Evolutionary conservation across 2,797 vertebrate species (phyloP), one percentile per base, ranked within the genome.

Genomic region (Vireo griseus): DNA sequence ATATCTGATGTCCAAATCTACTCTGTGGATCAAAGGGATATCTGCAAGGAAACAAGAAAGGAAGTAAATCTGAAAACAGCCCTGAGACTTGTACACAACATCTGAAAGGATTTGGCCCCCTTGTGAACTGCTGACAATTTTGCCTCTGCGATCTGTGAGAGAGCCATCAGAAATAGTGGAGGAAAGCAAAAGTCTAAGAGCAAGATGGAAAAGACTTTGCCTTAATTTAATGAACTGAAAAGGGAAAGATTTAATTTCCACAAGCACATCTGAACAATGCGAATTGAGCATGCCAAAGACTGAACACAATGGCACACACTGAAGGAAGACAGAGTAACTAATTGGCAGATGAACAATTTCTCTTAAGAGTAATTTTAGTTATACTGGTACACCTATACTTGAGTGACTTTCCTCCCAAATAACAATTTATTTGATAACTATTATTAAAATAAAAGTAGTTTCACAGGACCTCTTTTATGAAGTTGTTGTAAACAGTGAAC

Each of bases 41-140:
- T 97, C 95, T 97, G 79, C 68, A 83, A 97, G 96, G 93, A 97
- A 97, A 92, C 86, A 88, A 94, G 95, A 94, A 83, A 97, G 95
- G 97, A 98, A 97, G 77, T 86, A 61, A 88, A 97, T 96, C 95
- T 96, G 96, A 96, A 97, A 97, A 97, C 97, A 97, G 96, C 93
- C 72, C 93, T 95, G 91, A 94, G 91, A 84, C 91, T 92, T 95
- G 88, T 97, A 97, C 20, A 33, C 89, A 95, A 91, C 91, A 90
- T 97, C 94, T 97, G 92, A 95, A 96, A 95, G 91, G 92, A 75
- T 97, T 97, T 97, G 95, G 81, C 80, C 90, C 95, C 81, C 82
- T 97, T 95, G 92, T 84, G 95, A 97, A 94, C 95, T 96, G 94
- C 95, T 97, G 92, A 96, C 78, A 94, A 87, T 95, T 96, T 88